A percentile compares a stretch with the other conserved stretches of the same genome.
Evolutionary conservation across 2,888 invertebrate species (phyloP).

Genomic region (Ommatoiulus sabulosus): DNA sequence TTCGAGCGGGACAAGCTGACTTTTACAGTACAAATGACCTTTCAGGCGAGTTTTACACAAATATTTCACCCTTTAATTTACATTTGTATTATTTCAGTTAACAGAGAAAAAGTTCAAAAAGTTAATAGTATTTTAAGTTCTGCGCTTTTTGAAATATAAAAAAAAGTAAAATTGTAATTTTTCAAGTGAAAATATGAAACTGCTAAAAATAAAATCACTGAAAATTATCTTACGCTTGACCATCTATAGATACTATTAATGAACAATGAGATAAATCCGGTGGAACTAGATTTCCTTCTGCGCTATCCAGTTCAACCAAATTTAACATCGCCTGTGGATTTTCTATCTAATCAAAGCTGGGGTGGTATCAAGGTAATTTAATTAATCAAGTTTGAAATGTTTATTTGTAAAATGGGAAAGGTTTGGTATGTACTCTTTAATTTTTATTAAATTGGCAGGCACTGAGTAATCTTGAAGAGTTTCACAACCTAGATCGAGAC

Average conservation of each 20-base stretch:
- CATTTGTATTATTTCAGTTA: neutral
- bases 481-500: conserved; percentile 90
- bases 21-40: conserved; percentile 96
- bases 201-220: neutral
- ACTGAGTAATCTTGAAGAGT: conserved; percentile 62
- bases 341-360: conserved; percentile 92
- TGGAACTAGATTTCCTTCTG: conserved; percentile 90
- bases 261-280: conserved; percentile 85
- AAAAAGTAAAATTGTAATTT: no score
- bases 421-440: neutral
- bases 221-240: no score
- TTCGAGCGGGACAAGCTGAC: conserved; percentile 97
- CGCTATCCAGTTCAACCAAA: conserved; percentile 93
- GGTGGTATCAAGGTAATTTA: conserved; percentile 84
- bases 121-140: no score
- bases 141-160: no score
- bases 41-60: conserved; percentile 75
- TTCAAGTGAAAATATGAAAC: neutral
- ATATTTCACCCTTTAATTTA: neutral
- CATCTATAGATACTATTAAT: conserved; percentile 80
- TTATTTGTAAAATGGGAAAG: no score
- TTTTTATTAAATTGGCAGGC: conserved; percentile 52
- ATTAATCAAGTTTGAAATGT: neutral
- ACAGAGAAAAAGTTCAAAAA: no score
- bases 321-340: conserved; percentile 94